Conservation (phyloP, 2,888 invertebrate genomes). For the Spialia ferax region DNA sequence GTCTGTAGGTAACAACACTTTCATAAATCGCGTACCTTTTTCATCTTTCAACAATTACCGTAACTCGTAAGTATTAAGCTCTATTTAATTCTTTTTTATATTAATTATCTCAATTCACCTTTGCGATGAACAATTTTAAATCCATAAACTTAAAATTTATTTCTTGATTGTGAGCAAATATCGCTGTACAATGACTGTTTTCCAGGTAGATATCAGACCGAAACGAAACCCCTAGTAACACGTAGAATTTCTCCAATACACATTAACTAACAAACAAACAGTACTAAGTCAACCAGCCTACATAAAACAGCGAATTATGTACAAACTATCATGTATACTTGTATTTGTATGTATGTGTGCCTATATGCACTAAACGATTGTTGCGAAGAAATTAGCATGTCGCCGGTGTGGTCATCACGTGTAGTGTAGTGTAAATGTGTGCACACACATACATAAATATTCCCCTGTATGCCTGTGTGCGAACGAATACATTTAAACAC, state of each 20-base stretch:
- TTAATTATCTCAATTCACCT: too few species aligned
- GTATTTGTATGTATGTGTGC: conserved; percentile 18
- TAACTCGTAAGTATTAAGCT: too few species aligned
- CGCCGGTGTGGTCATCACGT: conserved; percentile 59
- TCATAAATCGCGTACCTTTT: too few species aligned
- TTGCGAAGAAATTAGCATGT: conserved; percentile 78
- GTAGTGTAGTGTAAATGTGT: conserved; percentile 38
- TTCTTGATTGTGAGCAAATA: too few species aligned
- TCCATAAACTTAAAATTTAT: not conserved
- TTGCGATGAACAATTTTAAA: too few species aligned
- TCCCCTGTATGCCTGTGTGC: conserved; percentile 4
- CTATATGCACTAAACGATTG: conserved; percentile 39
- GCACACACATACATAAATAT: conserved; percentile 10
- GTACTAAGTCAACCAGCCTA: conserved; percentile 19
- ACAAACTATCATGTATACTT: conserved; percentile 16
- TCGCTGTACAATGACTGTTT: too few species aligned
- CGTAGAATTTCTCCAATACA: conserved; percentile 20
- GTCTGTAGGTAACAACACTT: too few species aligned
- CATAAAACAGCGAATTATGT: conserved; percentile 38
- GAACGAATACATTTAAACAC: conserved; percentile 30
- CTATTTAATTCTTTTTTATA: too few species aligned
- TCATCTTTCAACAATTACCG: too few species aligned
- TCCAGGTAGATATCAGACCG: not conserved
- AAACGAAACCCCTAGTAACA: not conserved
- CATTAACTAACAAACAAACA: conserved; percentile 29